A percentile compares a stretch with the other conserved stretches of the same genome.
Conservation (phyloP, 2,797 vertebrate genomes). For the Acanthurus leucopareius region DNA sequence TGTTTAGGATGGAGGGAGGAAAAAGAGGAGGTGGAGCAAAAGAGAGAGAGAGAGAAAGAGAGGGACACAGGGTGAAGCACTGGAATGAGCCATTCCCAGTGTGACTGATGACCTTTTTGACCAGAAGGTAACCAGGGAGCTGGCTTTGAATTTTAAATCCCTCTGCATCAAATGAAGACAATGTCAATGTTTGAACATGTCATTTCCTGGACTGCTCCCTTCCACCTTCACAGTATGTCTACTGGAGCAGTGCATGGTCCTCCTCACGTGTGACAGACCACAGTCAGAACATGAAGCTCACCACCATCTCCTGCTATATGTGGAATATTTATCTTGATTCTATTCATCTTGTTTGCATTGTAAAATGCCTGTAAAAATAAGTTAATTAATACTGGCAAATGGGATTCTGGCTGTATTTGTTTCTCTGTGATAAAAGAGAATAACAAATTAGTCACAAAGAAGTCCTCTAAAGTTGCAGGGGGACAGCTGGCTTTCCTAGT, state of each 20-base stretch:
- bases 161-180: constrained; percentile 37
- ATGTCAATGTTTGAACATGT: constrained; percentile 49
- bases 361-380: neutral
- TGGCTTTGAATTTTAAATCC: constrained; percentile 65
- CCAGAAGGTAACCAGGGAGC: constrained; percentile 33
- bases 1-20: constrained; percentile 48
- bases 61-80: constrained; percentile 15
- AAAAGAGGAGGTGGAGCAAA: neutral
- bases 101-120: constrained; percentile 60
- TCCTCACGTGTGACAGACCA: neutral
- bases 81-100: constrained; percentile 54
- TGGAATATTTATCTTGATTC: neutral
- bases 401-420: neutral
- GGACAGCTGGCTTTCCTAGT: constrained; percentile 59
- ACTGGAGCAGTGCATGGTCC: constrained; percentile 11
- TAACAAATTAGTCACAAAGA: constrained; percentile 19
- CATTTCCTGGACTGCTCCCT: neutral
- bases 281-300: neutral
- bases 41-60: constrained; percentile 18
- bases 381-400: neutral
- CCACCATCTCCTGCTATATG: no score
- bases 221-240: constrained; percentile 17
- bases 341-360: neutral
- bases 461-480: constrained; percentile 11
- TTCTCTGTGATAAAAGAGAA: neutral